Evolutionary conservation across 2,113 vertebrate genomes (phyloP).

Genomic region (Progne subis): DNA sequence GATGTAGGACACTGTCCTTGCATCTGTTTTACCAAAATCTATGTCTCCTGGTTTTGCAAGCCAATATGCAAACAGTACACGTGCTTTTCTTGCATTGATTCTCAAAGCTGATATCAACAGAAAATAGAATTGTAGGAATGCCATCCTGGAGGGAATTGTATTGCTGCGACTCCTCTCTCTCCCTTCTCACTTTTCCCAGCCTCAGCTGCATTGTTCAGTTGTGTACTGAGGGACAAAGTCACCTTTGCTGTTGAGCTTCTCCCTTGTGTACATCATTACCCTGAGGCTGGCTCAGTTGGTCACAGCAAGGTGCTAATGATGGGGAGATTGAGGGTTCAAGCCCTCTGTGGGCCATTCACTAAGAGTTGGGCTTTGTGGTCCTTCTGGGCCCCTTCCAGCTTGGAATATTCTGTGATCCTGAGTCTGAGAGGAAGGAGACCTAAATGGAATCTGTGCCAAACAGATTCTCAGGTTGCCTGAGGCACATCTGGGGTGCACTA

Average conservation of each 20-base stretch:
- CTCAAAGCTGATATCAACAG: background rate
- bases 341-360: background rate
- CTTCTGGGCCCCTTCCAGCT: background rate
- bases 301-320: background rate
- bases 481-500: background rate
- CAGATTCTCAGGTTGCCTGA: background rate
- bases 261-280: fast-evolving
- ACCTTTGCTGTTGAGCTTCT: background rate
- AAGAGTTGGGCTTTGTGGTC: background rate
- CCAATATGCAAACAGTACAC: background rate
- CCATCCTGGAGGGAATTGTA: background rate
- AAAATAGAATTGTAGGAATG: background rate
- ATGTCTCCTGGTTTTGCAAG: background rate
- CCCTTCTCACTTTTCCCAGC: background rate
- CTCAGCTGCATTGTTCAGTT: background rate
- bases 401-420: background rate
- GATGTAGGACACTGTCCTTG: background rate
- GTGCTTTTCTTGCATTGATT: background rate
- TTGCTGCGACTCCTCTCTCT: background rate
- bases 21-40: background rate
- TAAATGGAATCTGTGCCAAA: background rate
- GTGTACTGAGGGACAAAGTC: background rate
- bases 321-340: background rate
- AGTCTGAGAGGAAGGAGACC: background rate
- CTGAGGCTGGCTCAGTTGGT: background rate